Base-by-base conservation (phyloP, 1,140 invertebrate species). In the Ceratina australensis region DNA sequence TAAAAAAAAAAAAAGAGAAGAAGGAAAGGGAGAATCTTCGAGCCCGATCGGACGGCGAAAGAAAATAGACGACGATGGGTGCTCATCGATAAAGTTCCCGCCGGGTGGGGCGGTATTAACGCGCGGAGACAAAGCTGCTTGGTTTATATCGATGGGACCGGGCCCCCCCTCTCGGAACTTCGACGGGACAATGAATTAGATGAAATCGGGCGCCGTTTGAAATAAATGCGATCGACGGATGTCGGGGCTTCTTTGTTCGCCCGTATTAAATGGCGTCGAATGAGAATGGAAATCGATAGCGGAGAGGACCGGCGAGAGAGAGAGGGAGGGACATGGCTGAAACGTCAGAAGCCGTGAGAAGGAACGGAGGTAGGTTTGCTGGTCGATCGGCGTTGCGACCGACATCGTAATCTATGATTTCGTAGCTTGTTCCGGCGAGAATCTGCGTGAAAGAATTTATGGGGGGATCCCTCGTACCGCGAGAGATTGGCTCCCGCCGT, bases 261-360 rank as follows among this genome's bases (percentile, higher is more conserved):
- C 33, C 81, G 78, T 80, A 80, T 80, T 84, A 84, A 84, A 84
- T 68, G 81, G 78, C 83, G 81, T 82, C 72, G 75, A 80, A 78
- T 72, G 67, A 74, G 79, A 83, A 84, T 83, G 82, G 81, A 84
- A 84, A 84, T 84, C 82, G 83, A 84, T 84, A 84, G 66, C 56
- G 60, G 49, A 33, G 63, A 52, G 33, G 10, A 47, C 28, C 20
- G n/a, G 57, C 63, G 75, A 18, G 22, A 12, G 12, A 42, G 15
- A 47, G 59, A 20, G n/a, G 28, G 3, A 20, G 26, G 20, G 3
- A 50, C 42, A 50, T 8, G 16, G 16, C 49, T 24, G 65, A 50
- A 50, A 67, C 65, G 64, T 49, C 24, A 1, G 59, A 61, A 22
- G 16, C 13, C 7, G 60, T 7, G 8, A 16, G 42, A 4, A 16